Evolutionary conservation across 2,113 vertebrate genomes (phyloP), one percentile per base, ranked within the genome.

Genomic region (Aegithalos caudatus): DNA sequence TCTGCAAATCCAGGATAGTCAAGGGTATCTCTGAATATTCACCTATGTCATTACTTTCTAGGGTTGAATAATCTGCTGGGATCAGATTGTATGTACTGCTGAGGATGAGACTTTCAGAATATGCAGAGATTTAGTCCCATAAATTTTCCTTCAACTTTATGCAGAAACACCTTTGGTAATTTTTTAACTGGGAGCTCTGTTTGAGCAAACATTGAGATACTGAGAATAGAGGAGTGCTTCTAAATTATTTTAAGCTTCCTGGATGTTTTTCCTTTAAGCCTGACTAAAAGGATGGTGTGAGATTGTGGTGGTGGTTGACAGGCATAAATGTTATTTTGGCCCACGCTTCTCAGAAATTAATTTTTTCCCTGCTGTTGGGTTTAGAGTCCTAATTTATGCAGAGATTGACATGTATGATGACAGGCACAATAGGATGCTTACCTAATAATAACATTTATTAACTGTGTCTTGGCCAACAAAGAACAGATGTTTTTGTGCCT

Each of bases 361-460:
- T 96, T 96, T 51, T 85, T 88, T 77, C 47, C 71, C 56, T 76
- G 54, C 81, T 89, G 42, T 58, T 90, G 18, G 17, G 50, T 71
- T 96, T 92, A 50, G 74, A 51, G 22, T 48, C n/a, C 67, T 88
- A 88, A 88, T 93, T 86, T 92, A 69, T 77, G 47, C 58, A 64
- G 45, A 56, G 48, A 80, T 44, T 94, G 88, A 67, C 84, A 67
- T 56, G 72, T 93, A 37, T 71, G 86, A 74, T 90, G 87, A 71
- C 64, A 96, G 65, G 73, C 53, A 73, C 58, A 84, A 88, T 79
- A 76, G 78, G 65, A 67, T 93, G 66, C 56, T 85, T 97, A 73
- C 60, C 69, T 92, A 94, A 88, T 84, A 92, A 77, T 95, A 93
- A 88, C 45, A 44, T 71, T 86, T 90, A 92, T 94, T 94, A 80